Evolutionary conservation across 2,888 invertebrate genomes (phyloP), one percentile per base, ranked within the genome.

Genomic region (Mimachlamys varia): DNA sequence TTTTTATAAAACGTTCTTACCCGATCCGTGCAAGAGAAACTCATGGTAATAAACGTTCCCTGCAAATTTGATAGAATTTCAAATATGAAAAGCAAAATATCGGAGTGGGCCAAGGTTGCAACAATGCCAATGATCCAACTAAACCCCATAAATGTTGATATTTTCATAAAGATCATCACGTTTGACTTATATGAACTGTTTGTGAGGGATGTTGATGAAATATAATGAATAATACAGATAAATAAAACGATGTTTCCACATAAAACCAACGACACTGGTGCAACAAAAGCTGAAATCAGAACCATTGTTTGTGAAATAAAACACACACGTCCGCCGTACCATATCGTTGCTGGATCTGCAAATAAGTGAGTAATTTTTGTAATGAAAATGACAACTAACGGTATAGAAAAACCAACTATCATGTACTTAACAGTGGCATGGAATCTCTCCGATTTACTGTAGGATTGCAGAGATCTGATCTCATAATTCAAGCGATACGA

Each of bases 11-110:
- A 76, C 7, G n/a, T n/a, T n/a, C 27, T n/a, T 5, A 76, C 17
- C 3, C 62, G 62, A 76, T 76, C 27, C 5, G 22, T 76, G 27
- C 62, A 76, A 5, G 62, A 15, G 27, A 76, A 27, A 3, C 27
- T 27, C 3, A 76, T 27, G 5, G 62, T 76, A 7, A 76, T 76
- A 27, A 76, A 76, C 0, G 62, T 27, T 76, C 62, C 62, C 13
- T 76, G 62, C 62, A 76, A 76, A n/a, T 76, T n/a, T n/a, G 62
- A 76, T 27, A 76, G 27, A 27, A 76, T 13, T 76, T 76, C 62
- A 27, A 76, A 76, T 27, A 76, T n/a, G n/a, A 76, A 76, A 27
- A 27, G 27, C 3, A 76, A 27, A 76, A 76, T 27, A 4, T 76
- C 62, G 13, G 62, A 76, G 4, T n/a, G 27, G 5, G 62, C 2